Base-by-base conservation (phyloP, 2,888 invertebrate species). In the Standfussiana lucernea region DNA sequence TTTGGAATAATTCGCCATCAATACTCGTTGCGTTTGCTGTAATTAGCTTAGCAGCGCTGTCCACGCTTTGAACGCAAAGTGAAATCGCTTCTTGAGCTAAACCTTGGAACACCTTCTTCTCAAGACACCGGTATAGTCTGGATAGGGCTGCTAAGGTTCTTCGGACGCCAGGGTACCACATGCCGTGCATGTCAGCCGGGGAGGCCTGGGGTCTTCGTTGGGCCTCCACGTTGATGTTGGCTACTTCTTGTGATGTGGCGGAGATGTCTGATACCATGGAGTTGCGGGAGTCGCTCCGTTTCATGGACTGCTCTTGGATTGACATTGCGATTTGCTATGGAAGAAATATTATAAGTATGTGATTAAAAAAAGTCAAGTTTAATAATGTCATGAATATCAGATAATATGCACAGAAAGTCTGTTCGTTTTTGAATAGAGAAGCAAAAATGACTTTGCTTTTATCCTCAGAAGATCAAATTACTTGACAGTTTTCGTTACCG, bases 131-230 rank as follows among this genome's bases (percentile, higher is more conserved):
- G 88, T 96, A 95, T 0, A 96, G 97, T 80, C 99, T 98, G 0
- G 99, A 99, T 7, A 99, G 96, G 83, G 99, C 99, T 35, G 99
- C 99, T 32, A 99, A 95, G 0, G 99, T 99, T 65, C 99, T 97
- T 32, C 99, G 97, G 0, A 99, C 99, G 0, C 99, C 99, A 0
- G 99, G 99, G 95, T 99, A 99, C 99, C 99, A 99, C 99, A 99
- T 99, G 42, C 99, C 99, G 95, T 99, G 99, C 50, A 99, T 97
- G 97, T 99, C 99, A 0, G 99, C 99, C 0, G 99, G 99, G 0
- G 99, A 99, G 91, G 98, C 98, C 15, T 91, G 94, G 24, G 96
- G 89, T 79, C 95, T 71, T 1, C 94, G 81, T 59, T 94, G 94
- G 0, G 94, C 93, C 80, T 95, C 96, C 42, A 92, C 96, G 77